Evolutionary conservation across 2,888 invertebrate species (phyloP), one percentile per base, ranked within the genome.

Genomic region (Leptinotarsa rubiginosa): DNA sequence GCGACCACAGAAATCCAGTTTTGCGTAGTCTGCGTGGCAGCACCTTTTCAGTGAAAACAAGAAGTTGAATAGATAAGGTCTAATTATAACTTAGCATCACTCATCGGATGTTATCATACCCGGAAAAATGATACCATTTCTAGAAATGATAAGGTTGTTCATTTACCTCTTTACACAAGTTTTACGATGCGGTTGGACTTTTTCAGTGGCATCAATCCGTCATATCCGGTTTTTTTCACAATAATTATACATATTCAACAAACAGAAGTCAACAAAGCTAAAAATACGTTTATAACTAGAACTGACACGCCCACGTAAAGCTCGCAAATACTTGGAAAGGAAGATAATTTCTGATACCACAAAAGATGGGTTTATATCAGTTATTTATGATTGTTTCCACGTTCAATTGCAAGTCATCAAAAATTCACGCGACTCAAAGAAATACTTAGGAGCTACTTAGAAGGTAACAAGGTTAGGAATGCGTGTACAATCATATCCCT

Each of bases 131-230:
- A 62, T 62, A 62, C 31, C 16, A n/a, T 31, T 62, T 62, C 62
- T 10, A 25, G 41, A 62, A 62, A 62, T 41, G 62, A 41, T 62
- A 62, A 62, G 18, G 16, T 4, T 41, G n/a, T 62, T n/a, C 62
- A n/a, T n/a, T 41, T 41, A 62, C 62, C 16, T 31, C 62, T 41
- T 15, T 31, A 31, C 41, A 41, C 15, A 25, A 12, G 15, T n/a
- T 62, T 62, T 56, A 56, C 56, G 62, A 31, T 41, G 62, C 62
- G 62, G 62, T 62, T n/a, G 41, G 62, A 62, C 18, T 62, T 62
- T 62, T n/a, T n/a, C 62, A 62, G 25, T 41, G 41, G 41, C 62
- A 41, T 4, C 25, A 62, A 5, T 15, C n/a, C 25, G 25, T 41
- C 41, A 62, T 31, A n/a, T 62, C 62, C 62, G 62, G 31, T 31